Conservation (phyloP, 2,888 invertebrate species). For the Pseudococcus jackbeardsleyi region DNA sequence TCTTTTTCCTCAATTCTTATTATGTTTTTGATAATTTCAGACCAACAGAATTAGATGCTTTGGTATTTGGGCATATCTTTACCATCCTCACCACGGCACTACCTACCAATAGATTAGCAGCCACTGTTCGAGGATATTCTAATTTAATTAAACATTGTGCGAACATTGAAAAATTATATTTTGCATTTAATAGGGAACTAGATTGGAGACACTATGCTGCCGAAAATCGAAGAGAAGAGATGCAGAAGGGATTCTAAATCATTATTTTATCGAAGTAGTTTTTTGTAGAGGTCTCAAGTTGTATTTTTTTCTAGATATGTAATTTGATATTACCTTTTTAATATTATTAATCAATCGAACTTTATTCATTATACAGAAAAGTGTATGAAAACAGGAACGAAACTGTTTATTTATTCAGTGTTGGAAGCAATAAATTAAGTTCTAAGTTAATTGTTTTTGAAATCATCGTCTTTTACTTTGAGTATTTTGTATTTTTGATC, state of each 20-base stretch:
- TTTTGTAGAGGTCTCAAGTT: not conserved
- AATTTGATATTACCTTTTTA: not conserved
- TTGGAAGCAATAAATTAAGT: no score
- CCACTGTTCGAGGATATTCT: constrained; percentile 82
- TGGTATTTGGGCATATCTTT: constrained; percentile 97
- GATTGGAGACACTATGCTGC: not conserved
- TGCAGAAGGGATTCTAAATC: not conserved
- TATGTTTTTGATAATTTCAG: constrained; percentile 72
- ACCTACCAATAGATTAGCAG: constrained; percentile 85
- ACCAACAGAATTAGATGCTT: constrained; percentile 94
- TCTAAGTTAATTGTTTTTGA: no score
- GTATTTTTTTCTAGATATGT: not conserved
- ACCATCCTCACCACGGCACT: constrained; percentile 91
- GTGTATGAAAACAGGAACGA: not conserved
- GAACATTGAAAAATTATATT: constrained; percentile 86
- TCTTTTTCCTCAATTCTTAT: no score
- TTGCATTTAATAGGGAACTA: constrained; percentile 66
- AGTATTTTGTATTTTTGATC: no score
- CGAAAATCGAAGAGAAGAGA: not conserved
- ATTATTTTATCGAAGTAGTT: not conserved
- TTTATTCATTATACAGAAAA: not conserved
- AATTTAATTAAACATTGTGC: constrained; percentile 86
- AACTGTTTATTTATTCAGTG: not conserved
- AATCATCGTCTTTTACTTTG: no score
- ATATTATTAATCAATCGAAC: not conserved